These are phyloP conservation scores for Platycheirus albimanus DNA, from an alignment of 2,888 invertebrate genomes.

Conservation along the genomic window DNA sequence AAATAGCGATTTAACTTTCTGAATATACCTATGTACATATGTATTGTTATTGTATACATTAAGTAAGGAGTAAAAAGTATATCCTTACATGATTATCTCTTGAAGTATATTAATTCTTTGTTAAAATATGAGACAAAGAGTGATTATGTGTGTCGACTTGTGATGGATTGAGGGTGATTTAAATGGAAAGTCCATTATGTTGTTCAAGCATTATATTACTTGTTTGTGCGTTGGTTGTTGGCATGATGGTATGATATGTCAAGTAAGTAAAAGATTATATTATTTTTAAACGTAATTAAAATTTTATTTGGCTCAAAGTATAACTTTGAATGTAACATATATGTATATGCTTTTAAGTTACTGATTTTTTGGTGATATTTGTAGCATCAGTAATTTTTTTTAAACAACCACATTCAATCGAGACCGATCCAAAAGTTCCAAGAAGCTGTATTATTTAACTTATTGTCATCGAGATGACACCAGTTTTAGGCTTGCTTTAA, in stretches of 20 bases:
- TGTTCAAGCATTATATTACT: conserved; percentile 3
- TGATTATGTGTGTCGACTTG: conserved; percentile 51
- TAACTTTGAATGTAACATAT: too few relatives aligned
- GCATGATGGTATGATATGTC: neutral
- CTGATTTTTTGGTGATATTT: too few relatives aligned
- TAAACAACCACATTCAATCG: too few relatives aligned
- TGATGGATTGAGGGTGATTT: conserved; percentile 46
- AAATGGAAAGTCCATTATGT: conserved; percentile 11
- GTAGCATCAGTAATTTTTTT: too few relatives aligned
- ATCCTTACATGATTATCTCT: conserved; percentile 51
- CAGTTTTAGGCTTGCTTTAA: too few relatives aligned
- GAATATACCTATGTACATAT: conserved; percentile 61
- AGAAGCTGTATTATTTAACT: too few relatives aligned
- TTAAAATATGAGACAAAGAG: conserved; percentile 45
- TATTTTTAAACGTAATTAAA: conserved; percentile 9
- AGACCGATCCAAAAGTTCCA: too few relatives aligned
- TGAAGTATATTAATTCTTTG: conserved; percentile 46
- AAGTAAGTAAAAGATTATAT: neutral
- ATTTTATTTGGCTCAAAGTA: neutral
- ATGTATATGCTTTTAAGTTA: too few relatives aligned
- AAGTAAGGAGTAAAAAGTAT: neutral
- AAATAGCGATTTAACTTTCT: conserved; percentile 41
- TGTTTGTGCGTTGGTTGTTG: neutral
- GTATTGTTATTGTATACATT: too few relatives aligned
- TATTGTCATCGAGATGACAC: too few relatives aligned